phyloP scores from a whole-genome alignment of 2,888 invertebrate species.

The Lasiommata megera region DNA sequence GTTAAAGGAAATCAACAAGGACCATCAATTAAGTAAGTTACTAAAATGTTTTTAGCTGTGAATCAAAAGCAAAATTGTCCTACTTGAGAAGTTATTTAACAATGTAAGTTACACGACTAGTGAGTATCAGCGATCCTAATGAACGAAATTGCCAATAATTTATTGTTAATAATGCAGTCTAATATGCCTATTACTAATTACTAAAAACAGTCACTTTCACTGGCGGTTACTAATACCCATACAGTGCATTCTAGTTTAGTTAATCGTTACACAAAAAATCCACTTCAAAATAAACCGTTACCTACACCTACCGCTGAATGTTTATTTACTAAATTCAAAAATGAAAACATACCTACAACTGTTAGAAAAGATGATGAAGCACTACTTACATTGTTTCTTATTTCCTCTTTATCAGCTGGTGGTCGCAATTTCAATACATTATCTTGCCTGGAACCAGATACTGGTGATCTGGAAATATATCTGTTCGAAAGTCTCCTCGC shows the following conservation, averaged over 20 bases:
- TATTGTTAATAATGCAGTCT: background rate
- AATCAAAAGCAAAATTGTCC: too few relatives aligned
- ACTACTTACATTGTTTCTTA: slow-evolving; percentile 55
- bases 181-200: background rate
- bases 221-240: background rate
- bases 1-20: too few relatives aligned
- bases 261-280: slow-evolving; percentile 1
- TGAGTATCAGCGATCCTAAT: too few relatives aligned
- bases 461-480: slow-evolving; percentile 56
- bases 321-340: background rate
- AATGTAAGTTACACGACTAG: too few relatives aligned
- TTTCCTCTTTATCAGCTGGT: slow-evolving; percentile 41
- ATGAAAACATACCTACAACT: background rate
- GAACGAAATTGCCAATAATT: background rate
- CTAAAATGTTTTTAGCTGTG: too few relatives aligned
- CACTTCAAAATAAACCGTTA: slow-evolving; percentile 16
- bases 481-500: slow-evolving; percentile 73
- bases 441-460: slow-evolving; percentile 46
- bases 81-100: too few relatives aligned
- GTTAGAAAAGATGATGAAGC: background rate
- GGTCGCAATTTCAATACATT: slow-evolving; percentile 48
- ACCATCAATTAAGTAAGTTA: too few relatives aligned
- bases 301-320: background rate
- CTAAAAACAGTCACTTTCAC: slow-evolving; percentile 6
- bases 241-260: slow-evolving; percentile 1